A percentile compares a stretch with the other conserved stretches of the same genome.
phyloP scores from a whole-genome alignment of 2,888 invertebrate genomes.

The Hipparchia sbordonii region DNA sequence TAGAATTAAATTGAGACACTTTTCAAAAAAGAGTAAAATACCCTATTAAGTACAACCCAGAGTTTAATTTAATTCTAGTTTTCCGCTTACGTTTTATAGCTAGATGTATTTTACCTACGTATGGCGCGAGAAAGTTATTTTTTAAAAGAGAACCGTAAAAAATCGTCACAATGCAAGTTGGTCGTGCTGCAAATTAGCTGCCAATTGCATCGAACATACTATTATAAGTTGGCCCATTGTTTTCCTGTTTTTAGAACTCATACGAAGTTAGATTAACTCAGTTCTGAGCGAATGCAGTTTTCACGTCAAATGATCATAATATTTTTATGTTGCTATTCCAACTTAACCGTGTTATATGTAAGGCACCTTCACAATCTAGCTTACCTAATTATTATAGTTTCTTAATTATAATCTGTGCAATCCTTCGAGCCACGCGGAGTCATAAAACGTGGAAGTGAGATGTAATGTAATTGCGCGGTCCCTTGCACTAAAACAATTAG shows the following conservation, averaged over 20 bases:
- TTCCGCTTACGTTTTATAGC: conserved; percentile 3
- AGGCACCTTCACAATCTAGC: background rate
- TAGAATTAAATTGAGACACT: too few species aligned
- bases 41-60: background rate
- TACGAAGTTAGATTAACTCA: conserved; percentile 60
- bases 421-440: too few species aligned
- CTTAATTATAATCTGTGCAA: too few species aligned
- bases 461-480: too few species aligned
- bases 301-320: conserved; percentile 27
- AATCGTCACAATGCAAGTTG: conserved; percentile 66
- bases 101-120: background rate
- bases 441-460: too few species aligned
- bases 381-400: background rate
- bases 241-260: conserved; percentile 74
- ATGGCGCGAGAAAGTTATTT: conserved; percentile 1
- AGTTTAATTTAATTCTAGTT: conserved; percentile 10
- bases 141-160: conserved; percentile 65
- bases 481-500: too few species aligned
- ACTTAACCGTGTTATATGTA: background rate
- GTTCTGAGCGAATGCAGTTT: conserved; percentile 45
- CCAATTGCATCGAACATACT: conserved; percentile 79
- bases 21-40: too few species aligned
- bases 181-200: conserved; percentile 76
- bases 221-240: conserved; percentile 79
- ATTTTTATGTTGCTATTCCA: conserved; percentile 14